These are phyloP conservation scores for Hyles euphorbiae DNA, from an alignment of 1,140 invertebrate species.

Conservation along the genomic window DNA sequence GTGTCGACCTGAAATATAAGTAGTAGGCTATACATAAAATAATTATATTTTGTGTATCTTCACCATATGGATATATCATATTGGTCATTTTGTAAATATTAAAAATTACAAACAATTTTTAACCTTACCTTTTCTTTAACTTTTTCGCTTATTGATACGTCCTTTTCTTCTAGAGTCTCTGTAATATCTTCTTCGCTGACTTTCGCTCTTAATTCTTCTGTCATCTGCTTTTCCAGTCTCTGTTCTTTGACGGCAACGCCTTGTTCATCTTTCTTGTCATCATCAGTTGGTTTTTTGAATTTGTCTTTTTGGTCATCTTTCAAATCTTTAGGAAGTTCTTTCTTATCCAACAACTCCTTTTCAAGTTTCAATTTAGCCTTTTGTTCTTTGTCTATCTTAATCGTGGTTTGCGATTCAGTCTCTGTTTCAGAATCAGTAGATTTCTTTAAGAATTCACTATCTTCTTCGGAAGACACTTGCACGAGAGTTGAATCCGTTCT, in stretches of 20 bases:
- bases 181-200: constrained; percentile 58
- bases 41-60: too few relatives aligned
- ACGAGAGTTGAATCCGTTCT: constrained; percentile 73
- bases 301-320: constrained; percentile 32
- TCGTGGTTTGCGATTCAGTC: constrained; percentile 70
- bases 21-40: too few relatives aligned
- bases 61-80: too few relatives aligned
- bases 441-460: constrained; percentile 74
- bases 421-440: constrained; percentile 75
- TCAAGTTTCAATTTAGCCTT: constrained; percentile 39
- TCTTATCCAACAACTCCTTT: constrained; percentile 29
- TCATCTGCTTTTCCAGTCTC: constrained; percentile 50
- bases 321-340: constrained; percentile 22
- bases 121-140: constrained; percentile 49
- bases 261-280: constrained; percentile 71
- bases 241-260: constrained; percentile 47
- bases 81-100: too few relatives aligned
- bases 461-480: constrained; percentile 74
- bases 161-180: constrained; percentile 58
- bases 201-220: constrained; percentile 51
- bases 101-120: neutral
- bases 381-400: constrained; percentile 55
- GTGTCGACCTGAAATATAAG: constrained; percentile 44
- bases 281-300: constrained; percentile 76
- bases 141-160: constrained; percentile 45